Evolutionary conservation across 1,140 invertebrate genomes (phyloP).

Genomic region (Antheraea mylitta): DNA sequence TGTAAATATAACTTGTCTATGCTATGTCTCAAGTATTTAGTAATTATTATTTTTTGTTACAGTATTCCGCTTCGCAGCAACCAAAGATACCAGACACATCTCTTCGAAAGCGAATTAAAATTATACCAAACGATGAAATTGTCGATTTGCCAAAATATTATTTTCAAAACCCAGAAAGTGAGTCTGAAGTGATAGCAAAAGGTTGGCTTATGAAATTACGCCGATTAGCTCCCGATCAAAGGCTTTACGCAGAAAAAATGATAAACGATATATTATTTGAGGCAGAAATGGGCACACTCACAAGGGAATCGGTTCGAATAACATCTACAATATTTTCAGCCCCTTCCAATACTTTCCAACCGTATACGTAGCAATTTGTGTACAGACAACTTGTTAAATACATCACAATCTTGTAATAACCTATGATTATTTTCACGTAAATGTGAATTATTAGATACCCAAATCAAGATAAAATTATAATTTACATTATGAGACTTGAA

Average conservation of each 20-base stretch:
- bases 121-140: not conserved
- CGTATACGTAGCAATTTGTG: not conserved
- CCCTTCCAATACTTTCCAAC: not conserved
- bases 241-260: slow-evolving; percentile 21
- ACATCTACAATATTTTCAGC: not conserved
- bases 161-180: slow-evolving; percentile 12
- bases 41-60: slow-evolving; percentile 3
- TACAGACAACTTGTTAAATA: no score
- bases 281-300: slow-evolving; percentile 17
- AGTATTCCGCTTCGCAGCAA: not conserved
- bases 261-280: slow-evolving; percentile 26
- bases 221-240: slow-evolving; percentile 16
- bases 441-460: no score
- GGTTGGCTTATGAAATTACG: slow-evolving; percentile 18
- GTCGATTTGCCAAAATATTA: not conserved
- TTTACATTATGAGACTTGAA: no score
- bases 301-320: not conserved
- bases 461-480: no score
- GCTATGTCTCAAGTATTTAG: not conserved
- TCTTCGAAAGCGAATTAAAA: not conserved
- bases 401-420: no score
- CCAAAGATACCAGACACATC: not conserved
- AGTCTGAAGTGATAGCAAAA: slow-evolving; percentile 18
- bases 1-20: no score
- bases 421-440: no score